These are phyloP conservation scores for Aleiodes leptofemur DNA, from an alignment of 2,888 invertebrate genomes.

Conservation along the genomic window DNA sequence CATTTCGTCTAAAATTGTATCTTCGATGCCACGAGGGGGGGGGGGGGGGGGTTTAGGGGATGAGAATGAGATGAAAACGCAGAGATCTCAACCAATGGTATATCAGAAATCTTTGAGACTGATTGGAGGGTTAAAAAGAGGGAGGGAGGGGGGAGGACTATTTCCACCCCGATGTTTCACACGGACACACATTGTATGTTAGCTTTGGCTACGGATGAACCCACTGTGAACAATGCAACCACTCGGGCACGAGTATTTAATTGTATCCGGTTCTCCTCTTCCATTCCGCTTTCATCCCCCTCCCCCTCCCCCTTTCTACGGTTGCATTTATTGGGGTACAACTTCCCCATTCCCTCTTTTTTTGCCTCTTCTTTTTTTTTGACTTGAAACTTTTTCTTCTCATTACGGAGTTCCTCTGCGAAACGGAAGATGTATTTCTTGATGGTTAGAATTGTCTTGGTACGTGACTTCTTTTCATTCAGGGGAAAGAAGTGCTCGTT, in stretches of 20 bases:
- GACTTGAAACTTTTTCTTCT: conserved; percentile 2
- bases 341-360: neutral
- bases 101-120: conserved; percentile 40
- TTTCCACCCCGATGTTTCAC: conserved; percentile 37
- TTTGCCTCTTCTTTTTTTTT: neutral
- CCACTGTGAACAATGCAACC: conserved; percentile 61
- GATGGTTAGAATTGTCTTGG: conserved; percentile 17
- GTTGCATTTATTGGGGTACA: conserved; percentile 27
- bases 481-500: neutral
- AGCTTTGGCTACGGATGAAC: conserved; percentile 42
- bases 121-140: conserved; percentile 1
- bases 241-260: conserved; percentile 67
- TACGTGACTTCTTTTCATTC: conserved; percentile 2
- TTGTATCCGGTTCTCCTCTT: conserved; percentile 63
- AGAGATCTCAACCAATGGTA: conserved; percentile 24
- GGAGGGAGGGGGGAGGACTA: neutral
- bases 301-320: neutral
- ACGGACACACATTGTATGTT: conserved; percentile 43
- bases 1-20: conserved; percentile 59
- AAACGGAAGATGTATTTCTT: conserved; percentile 16
- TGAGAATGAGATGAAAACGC: neutral
- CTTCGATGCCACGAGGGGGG: conserved; percentile 49
- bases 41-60: no score
- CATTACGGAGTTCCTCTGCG: conserved; percentile 20
- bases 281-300: conserved; percentile 21